These are phyloP conservation scores for Lamellibrachia satsuma DNA, from an alignment of 2,888 invertebrate species.

Conservation along the genomic window DNA sequence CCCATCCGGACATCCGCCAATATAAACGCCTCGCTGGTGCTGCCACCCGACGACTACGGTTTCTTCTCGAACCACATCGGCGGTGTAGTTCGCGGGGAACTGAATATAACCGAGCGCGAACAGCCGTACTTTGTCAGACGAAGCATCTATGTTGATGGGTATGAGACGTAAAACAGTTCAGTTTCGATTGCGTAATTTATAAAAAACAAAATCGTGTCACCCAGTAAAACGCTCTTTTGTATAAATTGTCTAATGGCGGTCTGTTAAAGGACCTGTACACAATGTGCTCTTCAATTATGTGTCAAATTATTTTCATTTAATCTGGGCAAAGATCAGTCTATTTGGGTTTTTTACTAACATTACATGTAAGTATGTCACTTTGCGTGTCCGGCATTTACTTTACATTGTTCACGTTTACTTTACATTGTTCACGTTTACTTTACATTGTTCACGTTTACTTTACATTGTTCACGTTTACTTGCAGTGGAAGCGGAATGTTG, in stretches of 20 bases:
- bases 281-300: neutral
- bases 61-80: neutral
- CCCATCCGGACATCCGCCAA: neutral
- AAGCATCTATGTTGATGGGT: neutral
- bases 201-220: neutral
- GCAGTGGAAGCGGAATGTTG: slow-evolving; percentile 7
- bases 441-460: neutral
- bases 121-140: neutral
- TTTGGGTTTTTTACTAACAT: neutral
- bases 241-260: neutral
- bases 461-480: neutral
- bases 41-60: neutral
- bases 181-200: neutral
- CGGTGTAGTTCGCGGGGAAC: slow-evolving; percentile 1
- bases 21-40: neutral
- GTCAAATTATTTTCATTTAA: neutral
- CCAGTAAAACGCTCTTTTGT: too few relatives aligned
- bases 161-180: neutral
- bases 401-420: neutral
- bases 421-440: neutral
- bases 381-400: neutral
- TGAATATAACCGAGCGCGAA: neutral
- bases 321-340: neutral
- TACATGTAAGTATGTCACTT: neutral
- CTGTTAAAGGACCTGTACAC: neutral